Conservation (phyloP, 2,113 vertebrate genomes). For the Craseonycteris thonglongyai region DNA sequence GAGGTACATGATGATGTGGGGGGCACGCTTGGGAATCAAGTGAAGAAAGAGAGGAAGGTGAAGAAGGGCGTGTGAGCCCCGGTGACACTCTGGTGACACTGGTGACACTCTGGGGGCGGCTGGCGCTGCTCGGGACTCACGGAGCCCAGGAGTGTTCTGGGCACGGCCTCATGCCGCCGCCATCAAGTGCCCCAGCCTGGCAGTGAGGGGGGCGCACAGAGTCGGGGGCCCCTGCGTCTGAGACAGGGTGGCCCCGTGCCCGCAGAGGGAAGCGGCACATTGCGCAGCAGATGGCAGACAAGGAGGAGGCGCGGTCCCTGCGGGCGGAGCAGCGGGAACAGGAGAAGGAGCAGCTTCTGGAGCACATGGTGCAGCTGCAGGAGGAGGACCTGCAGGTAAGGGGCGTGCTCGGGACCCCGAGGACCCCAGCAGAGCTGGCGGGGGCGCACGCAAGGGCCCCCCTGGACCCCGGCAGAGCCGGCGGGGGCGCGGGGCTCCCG, state of each 20-base stretch:
- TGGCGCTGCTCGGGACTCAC: neutral
- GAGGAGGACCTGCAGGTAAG: conserved; percentile 86
- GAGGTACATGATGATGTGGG: neutral
- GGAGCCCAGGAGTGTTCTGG: neutral
- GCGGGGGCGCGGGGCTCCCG: too few relatives aligned
- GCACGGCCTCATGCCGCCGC: too few relatives aligned
- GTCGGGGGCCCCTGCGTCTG: neutral
- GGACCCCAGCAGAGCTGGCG: too few relatives aligned
- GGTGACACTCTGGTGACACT: fast-evolving
- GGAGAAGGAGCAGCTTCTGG: conserved; percentile 81
- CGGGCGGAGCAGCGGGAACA: conserved; percentile 79
- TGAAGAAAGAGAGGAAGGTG: neutral
- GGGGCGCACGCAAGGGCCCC: too few relatives aligned
- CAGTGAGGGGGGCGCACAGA: neutral
- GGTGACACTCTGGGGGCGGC: neutral
- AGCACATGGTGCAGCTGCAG: conserved; percentile 80
- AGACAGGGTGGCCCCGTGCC: fast-evolving
- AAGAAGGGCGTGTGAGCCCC: neutral
- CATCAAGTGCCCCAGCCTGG: too few relatives aligned
- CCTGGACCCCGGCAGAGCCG: too few relatives aligned
- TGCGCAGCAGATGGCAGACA: conserved; percentile 83
- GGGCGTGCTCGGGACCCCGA: too few relatives aligned
- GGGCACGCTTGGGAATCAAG: neutral
- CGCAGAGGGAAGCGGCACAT: conserved; percentile 85
- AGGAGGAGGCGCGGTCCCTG: conserved; percentile 77